Evolutionary conservation across 2,113 vertebrate species (phyloP).

Genomic region (Oncorhynchus nerka): DNA sequence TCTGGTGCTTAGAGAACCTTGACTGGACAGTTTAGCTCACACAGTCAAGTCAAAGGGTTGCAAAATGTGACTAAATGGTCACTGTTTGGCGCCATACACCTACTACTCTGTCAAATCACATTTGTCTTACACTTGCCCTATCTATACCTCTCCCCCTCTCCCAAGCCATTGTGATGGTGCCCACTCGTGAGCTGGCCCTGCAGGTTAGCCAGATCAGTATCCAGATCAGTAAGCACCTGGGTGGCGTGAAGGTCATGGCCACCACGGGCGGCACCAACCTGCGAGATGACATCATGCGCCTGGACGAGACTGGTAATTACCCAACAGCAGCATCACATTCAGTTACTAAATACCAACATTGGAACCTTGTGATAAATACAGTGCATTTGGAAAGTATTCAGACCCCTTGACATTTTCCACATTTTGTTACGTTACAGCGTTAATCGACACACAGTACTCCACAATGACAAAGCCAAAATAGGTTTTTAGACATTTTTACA

Average conservation of each 20-base stretch:
- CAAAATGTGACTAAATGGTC: too few relatives aligned
- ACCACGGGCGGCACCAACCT: conserved; percentile 80
- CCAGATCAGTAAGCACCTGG: conserved; percentile 78
- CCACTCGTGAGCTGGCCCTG: conserved; percentile 77
- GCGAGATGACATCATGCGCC: conserved; percentile 78
- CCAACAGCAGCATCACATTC: neutral
- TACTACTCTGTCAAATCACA: neutral
- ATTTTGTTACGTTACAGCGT: too few relatives aligned
- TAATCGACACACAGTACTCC: too few relatives aligned
- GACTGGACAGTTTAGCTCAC: too few relatives aligned
- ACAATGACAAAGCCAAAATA: too few relatives aligned
- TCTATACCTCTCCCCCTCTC: neutral
- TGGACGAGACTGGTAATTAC: conserved; percentile 73
- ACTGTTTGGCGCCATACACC: too few relatives aligned
- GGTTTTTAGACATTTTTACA: too few relatives aligned
- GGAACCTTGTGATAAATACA: too few relatives aligned
- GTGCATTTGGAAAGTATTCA: too few relatives aligned
- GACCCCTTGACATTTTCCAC: too few relatives aligned
- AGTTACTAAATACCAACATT: neutral
- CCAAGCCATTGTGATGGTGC: conserved; percentile 77
- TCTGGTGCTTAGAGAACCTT: too few relatives aligned
- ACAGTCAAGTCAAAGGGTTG: too few relatives aligned
- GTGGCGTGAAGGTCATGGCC: conserved; percentile 79
- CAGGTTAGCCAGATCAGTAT: conserved; percentile 80
- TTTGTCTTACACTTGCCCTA: neutral